Evolutionary conservation across 2,888 invertebrate species (phyloP), one percentile per base, ranked within the genome.

Genomic region (Brassicogethes aeneus): DNA sequence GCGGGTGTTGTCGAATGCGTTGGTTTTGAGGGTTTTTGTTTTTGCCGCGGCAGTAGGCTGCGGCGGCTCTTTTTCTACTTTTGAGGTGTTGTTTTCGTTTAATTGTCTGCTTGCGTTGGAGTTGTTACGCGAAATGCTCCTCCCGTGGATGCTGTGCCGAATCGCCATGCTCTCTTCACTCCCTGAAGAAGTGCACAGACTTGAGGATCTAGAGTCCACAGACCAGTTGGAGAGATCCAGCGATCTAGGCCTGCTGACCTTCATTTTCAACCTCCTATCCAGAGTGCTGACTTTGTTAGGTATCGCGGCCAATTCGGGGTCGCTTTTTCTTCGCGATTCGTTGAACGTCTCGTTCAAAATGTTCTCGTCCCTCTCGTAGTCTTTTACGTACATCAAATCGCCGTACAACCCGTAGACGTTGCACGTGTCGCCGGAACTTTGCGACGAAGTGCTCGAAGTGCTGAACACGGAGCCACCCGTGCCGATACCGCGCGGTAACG

Each of bases 391-490:
- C 77, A 93, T 88, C 41, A 93, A 70, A 59, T 92, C 90, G 1
- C 87, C 88, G 61, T 91, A 93, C 1, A 93, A 70, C 0, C 90
- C 91, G 61, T 91, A 92, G 0, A 92, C 89, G 65, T 92, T 90
- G 59, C 87, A 89, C 16, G 79, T 77, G 45, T 75, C 74, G 10
- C 79, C 80, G 1, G 76, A 74, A 44, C 77, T 75, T 50, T 78
- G 77, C 0, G 78, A 71, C 0, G 76, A 75, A 3, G 74, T 71
- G 31, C 71, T 71, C 1, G 74, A 73, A 30, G 72, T 74, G 0
- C 75, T 75, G 34, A 75, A 65, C 13, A 72, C 64, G 10, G 74
- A 71, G 1, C 66, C 71, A 39, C 79, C 52, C 23, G 40, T 46
- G 12, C 53, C 53, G 5, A 53, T 36, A 41, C 51, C 84, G 43